Conservation (phyloP, 2,888 invertebrate genomes). For the Apotomis turbidana region DNA sequence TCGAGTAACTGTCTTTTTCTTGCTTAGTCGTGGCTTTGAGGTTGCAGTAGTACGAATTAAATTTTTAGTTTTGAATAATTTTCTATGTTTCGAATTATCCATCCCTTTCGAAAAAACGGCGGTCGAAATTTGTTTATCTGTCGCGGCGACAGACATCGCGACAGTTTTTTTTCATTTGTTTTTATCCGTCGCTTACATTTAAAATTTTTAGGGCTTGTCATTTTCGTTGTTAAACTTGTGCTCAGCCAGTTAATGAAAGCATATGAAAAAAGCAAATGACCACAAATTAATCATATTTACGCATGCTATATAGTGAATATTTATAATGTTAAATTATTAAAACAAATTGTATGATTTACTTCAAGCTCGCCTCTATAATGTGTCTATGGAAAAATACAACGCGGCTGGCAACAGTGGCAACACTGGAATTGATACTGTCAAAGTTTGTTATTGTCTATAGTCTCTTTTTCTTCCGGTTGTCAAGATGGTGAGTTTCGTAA, state of each 20-base stretch:
- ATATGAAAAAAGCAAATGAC: neutral
- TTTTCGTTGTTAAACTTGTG: neutral
- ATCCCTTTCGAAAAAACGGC: conserved; percentile 82
- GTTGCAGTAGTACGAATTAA: conserved; percentile 76
- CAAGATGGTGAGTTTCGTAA: conserved; percentile 86
- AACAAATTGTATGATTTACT: neutral
- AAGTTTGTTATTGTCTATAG: conserved; percentile 68
- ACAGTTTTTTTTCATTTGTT: conserved; percentile 66
- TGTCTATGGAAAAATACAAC: conserved; percentile 20
- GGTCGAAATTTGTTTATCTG: conserved; percentile 80
- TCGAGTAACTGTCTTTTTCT: conserved; percentile 74
- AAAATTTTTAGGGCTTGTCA: conserved; percentile 6
- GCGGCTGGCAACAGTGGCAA: conserved; percentile 57
- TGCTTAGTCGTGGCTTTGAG: conserved; percentile 73
- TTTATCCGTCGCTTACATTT: conserved; percentile 45
- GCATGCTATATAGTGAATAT: neutral
- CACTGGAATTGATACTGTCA: conserved; percentile 58
- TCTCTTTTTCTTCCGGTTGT: conserved; percentile 86
- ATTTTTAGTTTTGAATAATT: conserved; percentile 82
- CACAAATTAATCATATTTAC: neutral
- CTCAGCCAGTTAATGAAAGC: conserved; percentile 26
- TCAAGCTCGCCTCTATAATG: neutral
- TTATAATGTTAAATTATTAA: neutral
- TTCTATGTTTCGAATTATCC: conserved; percentile 83
- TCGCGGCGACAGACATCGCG: conserved; percentile 73